Conservation (phyloP, 2,797 vertebrate genomes). For the Cuculus canorus region DNA sequence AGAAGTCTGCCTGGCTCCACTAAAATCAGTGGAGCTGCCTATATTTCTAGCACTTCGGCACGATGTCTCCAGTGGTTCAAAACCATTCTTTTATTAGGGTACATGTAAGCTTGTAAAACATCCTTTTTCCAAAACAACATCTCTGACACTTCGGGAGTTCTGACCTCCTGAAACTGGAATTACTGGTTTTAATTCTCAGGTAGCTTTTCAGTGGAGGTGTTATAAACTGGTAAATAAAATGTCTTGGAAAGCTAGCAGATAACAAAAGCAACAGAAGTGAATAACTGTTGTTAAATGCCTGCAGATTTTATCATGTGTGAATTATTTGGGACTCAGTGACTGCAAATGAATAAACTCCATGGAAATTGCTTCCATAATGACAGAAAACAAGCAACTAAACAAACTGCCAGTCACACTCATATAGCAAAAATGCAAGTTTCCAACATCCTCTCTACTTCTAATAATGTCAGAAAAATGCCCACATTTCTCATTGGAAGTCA, state of each 20-base stretch:
- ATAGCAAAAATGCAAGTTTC: neutral
- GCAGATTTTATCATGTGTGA: neutral
- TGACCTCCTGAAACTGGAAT: neutral
- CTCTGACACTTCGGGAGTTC: neutral
- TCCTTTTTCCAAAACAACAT: neutral
- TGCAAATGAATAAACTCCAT: slow-evolving; percentile 26
- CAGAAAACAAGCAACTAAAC: slow-evolving; percentile 25
- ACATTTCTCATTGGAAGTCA: neutral
- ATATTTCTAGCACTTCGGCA: neutral
- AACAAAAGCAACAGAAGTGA: neutral
- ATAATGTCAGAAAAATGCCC: neutral
- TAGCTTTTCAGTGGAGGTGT: neutral
- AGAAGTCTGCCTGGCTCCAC: neutral
- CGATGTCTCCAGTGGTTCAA: neutral
- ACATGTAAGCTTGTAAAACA: neutral
- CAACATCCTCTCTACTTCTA: neutral
- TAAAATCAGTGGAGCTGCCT: neutral
- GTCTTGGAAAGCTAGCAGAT: neutral
- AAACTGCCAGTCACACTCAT: slow-evolving; percentile 12
- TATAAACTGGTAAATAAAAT: neutral
- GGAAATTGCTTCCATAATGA: slow-evolving; percentile 8
- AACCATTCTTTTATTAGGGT: neutral
- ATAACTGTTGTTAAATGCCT: slow-evolving; percentile 7
- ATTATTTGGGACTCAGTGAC: slow-evolving; percentile 24
- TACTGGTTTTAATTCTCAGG: neutral